phyloP scores from a whole-genome alignment of 1,140 invertebrate genomes.

The Drosophila tani region DNA sequence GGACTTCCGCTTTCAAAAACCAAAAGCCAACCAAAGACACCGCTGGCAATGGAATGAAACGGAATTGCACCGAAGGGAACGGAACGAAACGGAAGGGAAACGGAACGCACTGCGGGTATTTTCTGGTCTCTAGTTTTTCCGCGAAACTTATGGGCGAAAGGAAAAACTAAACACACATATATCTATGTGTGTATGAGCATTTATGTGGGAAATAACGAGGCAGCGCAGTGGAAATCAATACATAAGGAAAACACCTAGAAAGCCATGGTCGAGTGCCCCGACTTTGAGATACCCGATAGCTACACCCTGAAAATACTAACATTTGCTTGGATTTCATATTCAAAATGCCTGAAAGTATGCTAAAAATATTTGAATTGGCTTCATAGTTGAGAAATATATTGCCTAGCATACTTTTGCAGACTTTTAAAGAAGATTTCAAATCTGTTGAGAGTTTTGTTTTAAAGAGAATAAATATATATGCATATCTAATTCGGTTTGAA shows the following conservation, averaged over 20 bases:
- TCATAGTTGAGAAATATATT: too few relatives aligned
- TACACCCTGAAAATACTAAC: too few relatives aligned
- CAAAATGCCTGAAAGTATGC: too few relatives aligned
- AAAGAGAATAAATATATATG: too few relatives aligned
- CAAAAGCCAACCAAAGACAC: slow-evolving; percentile 40
- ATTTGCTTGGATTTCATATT: too few relatives aligned
- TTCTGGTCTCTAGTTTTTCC: slow-evolving; percentile 9
- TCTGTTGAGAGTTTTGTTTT: too few relatives aligned
- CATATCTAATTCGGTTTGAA: too few relatives aligned
- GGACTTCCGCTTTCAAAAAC: slow-evolving; percentile 26
- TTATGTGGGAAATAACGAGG: slow-evolving; percentile 11
- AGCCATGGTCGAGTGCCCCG: neutral
- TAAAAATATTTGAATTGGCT: too few relatives aligned
- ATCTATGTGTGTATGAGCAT: neutral
- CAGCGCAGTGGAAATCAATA: slow-evolving; percentile 65
- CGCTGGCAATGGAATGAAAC: slow-evolving; percentile 12
- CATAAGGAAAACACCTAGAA: slow-evolving; percentile 12
- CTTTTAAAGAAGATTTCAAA: too few relatives aligned
- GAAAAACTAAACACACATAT: slow-evolving; percentile 9
- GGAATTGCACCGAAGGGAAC: slow-evolving; percentile 1
- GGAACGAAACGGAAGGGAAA: neutral
- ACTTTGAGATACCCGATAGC: neutral
- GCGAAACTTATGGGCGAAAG: slow-evolving; percentile 4
- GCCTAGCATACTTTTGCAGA: neutral
- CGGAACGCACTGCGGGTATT: slow-evolving; percentile 23